Base-by-base conservation (phyloP, 2,888 invertebrate species). In the Pterostichus niger region DNA sequence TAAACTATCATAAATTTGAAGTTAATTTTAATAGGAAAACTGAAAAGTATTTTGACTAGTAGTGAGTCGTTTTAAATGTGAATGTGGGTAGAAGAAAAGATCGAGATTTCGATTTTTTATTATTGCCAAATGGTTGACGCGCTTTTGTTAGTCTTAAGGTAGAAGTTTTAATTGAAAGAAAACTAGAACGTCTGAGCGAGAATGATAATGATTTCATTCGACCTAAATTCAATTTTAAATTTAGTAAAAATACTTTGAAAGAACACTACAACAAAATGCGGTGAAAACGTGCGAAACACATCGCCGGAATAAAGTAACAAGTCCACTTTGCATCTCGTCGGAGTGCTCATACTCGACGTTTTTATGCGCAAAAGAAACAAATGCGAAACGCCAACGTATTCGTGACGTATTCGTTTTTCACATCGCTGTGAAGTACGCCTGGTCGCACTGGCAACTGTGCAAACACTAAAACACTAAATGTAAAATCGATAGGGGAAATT, bases 401-500 rank as follows among this genome's bases (percentile, higher is more conserved):
- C 44, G 52, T 75, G 75, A 75, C 31, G 75, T 52, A 75, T 75
- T 52, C 75, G 75, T 75, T 75, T 75, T 75, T 75, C 75, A 54
- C 75, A 31, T 52, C 33, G 75, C 52, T 33, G 75, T 75, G 44
- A 75, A 49, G 75, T 75, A 75, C 75, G 75, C 52, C 46, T n/a
- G 49, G 13, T 54, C 49, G 75, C 52, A 75, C 75, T 75, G 54
- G 15, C 77, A 77, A 77, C 77, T 77, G 77, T 77, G 40, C 77
- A 77, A 77, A 56, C 56, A 77, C 82, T 83, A 85, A 77, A 77
- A 56, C 56, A 77, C 82, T 83, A 85, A 86, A 86, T 86, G 86
- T 84, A 84, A 85, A 87, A 87, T 86, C 86, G 85, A 87, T 87
- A 85, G 79, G 84, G 79, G 84, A 85, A 86, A 86, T 86, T 86